Conservation (phyloP, 2,113 vertebrate species). For the Mohoua ochrocephala region DNA sequence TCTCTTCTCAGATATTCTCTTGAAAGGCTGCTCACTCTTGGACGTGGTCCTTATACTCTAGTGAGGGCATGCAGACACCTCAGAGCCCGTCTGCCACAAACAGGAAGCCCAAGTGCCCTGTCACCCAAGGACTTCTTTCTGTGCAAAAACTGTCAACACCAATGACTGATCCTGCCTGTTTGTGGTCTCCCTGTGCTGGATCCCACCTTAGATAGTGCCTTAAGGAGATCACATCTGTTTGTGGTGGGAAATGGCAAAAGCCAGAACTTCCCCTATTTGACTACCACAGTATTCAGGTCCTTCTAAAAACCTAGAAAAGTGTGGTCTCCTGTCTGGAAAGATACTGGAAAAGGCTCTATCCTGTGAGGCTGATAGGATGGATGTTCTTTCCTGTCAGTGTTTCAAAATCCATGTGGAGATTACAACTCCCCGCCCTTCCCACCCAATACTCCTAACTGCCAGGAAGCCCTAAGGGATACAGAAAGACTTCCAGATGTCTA, state of each 20-base stretch:
- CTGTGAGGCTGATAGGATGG: neutral
- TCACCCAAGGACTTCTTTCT: neutral
- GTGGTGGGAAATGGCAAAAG: neutral
- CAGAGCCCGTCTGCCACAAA: neutral
- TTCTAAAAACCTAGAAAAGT: neutral
- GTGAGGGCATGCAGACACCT: fast-evolving
- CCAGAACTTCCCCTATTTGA: neutral
- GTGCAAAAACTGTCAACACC: neutral
- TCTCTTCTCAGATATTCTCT: neutral
- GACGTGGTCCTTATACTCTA: neutral
- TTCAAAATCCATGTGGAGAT: neutral
- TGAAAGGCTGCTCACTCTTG: neutral
- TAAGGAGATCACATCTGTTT: fast-evolving
- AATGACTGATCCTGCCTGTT: neutral
- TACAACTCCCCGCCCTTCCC: neutral
- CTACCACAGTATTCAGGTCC: neutral
- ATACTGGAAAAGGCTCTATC: neutral
- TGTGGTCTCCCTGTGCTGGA: neutral
- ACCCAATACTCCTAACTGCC: neutral
- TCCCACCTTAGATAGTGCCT: neutral
- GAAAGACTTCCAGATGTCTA: neutral
- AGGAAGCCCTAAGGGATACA: neutral
- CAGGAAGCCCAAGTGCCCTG: neutral
- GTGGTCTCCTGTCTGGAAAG: neutral
- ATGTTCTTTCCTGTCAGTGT: neutral